Percentiles rank a stretch among this genome's conserved stretches.
Evolutionary conservation across 1,140 invertebrate species (phyloP).

Genomic region (Drosophila parvula): DNA sequence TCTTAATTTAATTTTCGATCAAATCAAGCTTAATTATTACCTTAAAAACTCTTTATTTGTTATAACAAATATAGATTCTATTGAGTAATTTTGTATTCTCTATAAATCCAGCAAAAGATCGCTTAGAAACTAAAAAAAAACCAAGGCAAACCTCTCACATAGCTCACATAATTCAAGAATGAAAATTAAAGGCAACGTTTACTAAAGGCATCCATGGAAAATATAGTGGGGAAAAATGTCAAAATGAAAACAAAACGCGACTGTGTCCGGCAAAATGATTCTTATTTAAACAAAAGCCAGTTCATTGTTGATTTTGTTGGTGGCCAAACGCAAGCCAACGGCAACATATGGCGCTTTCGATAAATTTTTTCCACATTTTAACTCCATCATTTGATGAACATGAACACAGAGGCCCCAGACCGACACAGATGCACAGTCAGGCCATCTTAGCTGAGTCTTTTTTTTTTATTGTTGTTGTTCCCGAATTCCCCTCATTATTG

Average conservation of each 20-base stretch:
- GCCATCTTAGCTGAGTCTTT: conserved; percentile 56
- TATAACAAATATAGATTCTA: not conserved
- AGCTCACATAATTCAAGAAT: not conserved
- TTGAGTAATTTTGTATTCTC: not conserved
- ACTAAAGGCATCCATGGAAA: too few species aligned
- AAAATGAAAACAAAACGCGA: conserved; percentile 53
- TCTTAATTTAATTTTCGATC: not conserved
- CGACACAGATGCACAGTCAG: conserved; percentile 28
- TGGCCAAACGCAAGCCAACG: conserved; percentile 71
- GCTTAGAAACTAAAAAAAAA: not conserved
- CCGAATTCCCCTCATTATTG: conserved; percentile 45
- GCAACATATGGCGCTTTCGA: conserved; percentile 68
- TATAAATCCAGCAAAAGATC: too few species aligned
- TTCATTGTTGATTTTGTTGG: conserved; percentile 75
- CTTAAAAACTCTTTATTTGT: not conserved
- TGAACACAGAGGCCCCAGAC: conserved; percentile 7
- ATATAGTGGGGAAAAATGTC: conserved; percentile 51
- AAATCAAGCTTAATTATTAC: not conserved
- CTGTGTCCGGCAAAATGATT: conserved; percentile 44
- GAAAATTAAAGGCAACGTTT: conserved; percentile 15
- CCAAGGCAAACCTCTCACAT: not conserved
- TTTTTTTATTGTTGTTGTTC: conserved; percentile 8
- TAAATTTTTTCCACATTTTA: conserved; percentile 55
- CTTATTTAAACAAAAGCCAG: conserved; percentile 63
- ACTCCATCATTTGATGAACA: conserved; percentile 33